phyloP scores from a whole-genome alignment of 2,797 vertebrate species.

The Oryzias dopingdopingensis region DNA sequence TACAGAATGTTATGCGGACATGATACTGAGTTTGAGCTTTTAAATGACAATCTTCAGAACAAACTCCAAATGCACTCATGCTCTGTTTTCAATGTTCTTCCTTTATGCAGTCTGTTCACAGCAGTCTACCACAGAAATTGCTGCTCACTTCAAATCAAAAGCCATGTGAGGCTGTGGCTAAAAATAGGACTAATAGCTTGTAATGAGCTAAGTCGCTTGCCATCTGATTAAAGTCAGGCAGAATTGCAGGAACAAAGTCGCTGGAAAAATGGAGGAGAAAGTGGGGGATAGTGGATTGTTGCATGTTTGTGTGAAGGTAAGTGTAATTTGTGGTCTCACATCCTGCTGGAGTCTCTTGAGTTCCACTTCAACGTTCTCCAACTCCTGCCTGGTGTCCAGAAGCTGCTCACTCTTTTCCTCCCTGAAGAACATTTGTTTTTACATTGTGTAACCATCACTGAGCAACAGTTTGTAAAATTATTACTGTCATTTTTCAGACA shows the following conservation, averaged over 20 bases:
- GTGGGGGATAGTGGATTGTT: constrained; percentile 3
- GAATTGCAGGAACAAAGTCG: constrained; percentile 27
- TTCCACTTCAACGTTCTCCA: constrained; percentile 91
- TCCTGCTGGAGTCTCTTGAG: constrained; percentile 93
- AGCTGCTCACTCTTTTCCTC: constrained; percentile 98
- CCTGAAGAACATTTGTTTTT: constrained; percentile 63
- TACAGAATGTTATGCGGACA: neutral
- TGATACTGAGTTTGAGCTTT: no score
- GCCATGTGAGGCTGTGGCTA: constrained; percentile 45
- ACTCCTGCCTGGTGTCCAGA: constrained; percentile 93
- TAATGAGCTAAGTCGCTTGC: constrained; percentile 58
- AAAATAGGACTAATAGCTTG: constrained; percentile 65
- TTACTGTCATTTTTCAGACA: neutral
- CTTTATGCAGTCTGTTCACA: constrained; percentile 37
- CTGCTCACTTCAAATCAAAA: constrained; percentile 44
- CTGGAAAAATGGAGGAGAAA: constrained; percentile 22
- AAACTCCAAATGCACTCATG: neutral
- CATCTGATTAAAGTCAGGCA: constrained; percentile 57
- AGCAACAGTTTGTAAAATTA: neutral
- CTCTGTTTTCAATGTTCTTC: constrained; percentile 9
- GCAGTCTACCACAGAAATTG: constrained; percentile 13
- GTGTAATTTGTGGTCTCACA: constrained; percentile 64
- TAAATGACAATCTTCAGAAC: neutral
- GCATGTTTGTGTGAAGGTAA: constrained; percentile 4
- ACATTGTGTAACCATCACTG: no score